Evolutionary conservation across 64 coral and sea anemone species (phyloP), one percentile per base, ranked within the genome.

Genomic region (Dendrophyllia cribrosa): DNA sequence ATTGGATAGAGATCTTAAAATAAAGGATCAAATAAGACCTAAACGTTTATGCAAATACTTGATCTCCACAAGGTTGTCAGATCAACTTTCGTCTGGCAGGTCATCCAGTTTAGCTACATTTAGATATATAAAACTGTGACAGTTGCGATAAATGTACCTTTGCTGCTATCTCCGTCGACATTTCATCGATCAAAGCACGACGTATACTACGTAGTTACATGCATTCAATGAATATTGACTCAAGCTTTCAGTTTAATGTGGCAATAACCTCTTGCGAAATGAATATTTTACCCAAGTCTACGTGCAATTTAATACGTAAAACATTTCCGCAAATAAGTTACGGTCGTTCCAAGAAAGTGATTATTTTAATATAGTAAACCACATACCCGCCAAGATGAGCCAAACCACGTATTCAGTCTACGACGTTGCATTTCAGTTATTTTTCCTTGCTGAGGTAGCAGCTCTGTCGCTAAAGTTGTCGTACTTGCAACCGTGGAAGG

Each of bases 341-440:
- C n/a, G 9, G 60, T 6, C 26, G 9, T 84, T 67, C 44, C 19
- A 14, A 67, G 43, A 84, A 51, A 19, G 19, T 51, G 25, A 64
- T 19, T 43, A 84, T 61, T 51, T 50, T 10, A 9, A 47, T 20
- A 49, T 22, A 3, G 62, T 20, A 68, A 84, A 65, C n/a, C 62
- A 68, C 79, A 5, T 83, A 84, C 80, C 80, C 60, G 26, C 60
- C 60, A 84, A 51, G 80, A 51, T 10, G 80, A 47, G 13, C 58
- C 77, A 5, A 84, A 84, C 80, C 60, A 84, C 17, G 61, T 51
- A 84, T 51, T 44, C 9, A 23, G 44, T 84, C 80, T 67, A 5
- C 43, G 15, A 19, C 80, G 80, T 50, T 51, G 44, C 80, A 84
- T 84, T 22, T 8, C 46, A 56, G 53, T 56, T 56, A 56, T 7